A percentile compares a stretch with the other conserved stretches of the same genome.
Evolutionary conservation across 1,140 invertebrate genomes (phyloP).

Genomic region (Akabosia matsudoensis): DNA sequence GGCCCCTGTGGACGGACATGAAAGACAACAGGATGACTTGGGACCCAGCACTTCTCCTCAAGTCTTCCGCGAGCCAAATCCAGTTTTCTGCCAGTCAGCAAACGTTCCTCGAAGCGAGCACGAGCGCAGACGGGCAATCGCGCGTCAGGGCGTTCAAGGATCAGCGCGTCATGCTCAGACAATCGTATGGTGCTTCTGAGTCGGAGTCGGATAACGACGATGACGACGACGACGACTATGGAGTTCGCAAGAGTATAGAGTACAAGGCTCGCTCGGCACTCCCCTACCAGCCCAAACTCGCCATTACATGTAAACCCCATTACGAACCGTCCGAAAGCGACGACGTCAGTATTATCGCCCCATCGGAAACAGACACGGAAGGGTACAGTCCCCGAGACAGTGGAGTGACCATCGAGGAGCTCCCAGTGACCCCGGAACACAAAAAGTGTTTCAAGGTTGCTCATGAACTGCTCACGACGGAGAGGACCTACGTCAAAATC

Average conservation of each 20-base stretch:
- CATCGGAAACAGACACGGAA: conserved; percentile 37
- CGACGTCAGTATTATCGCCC: conserved; percentile 39
- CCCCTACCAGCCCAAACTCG: conserved; percentile 26
- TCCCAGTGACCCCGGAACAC: conserved; percentile 44
- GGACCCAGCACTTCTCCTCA: conserved; percentile 38
- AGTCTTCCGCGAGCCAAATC: conserved; percentile 29
- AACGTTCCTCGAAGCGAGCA: conserved; percentile 28
- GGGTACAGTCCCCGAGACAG: background rate
- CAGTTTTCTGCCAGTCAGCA: conserved; percentile 40
- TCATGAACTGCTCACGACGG: conserved; percentile 56
- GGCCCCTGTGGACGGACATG: conserved; percentile 42
- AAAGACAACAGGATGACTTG: conserved; percentile 39
- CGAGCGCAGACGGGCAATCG: background rate
- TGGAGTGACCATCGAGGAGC: conserved; percentile 19
- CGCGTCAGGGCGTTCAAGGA: conserved; percentile 32
- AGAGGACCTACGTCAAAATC: conserved; percentile 56
- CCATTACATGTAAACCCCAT: conserved; percentile 38
- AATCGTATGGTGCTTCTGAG: conserved; percentile 45
- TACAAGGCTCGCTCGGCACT: conserved; percentile 33
- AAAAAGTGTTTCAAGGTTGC: conserved; percentile 54
- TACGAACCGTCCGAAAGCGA: conserved; percentile 37
- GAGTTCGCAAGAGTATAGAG: conserved; percentile 33
- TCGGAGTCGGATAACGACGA: conserved; percentile 51
- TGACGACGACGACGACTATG: conserved; percentile 49
- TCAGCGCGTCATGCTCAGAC: conserved; percentile 36